Evolutionary conservation across 2,888 invertebrate genomes (phyloP), one percentile per base, ranked within the genome.

Genomic region (Hedychridium roseum): DNA sequence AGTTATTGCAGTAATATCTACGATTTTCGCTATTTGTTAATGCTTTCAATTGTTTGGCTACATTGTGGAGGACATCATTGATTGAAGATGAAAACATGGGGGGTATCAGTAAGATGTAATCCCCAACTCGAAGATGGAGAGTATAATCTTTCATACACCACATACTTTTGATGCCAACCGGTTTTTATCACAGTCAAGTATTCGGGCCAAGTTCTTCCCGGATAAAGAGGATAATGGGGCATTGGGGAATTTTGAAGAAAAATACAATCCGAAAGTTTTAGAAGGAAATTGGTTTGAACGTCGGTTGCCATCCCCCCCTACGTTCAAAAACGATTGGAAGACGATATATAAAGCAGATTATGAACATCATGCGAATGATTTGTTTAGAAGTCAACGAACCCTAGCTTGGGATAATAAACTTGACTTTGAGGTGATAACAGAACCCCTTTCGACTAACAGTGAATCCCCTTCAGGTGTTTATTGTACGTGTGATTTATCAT

Each of bases 321-420:
- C n/a, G n/a, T n/a, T 37, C 7, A 9, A 12, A 4, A 37, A 64
- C 41, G 45, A 64, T 41, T 64, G 60, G 61, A 60, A 28, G 44
- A 50, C 44, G 15, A 28, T 44, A 12, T 58, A 48, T 11, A 28
- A 55, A 34, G 39, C 23, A 18, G 50, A 54, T 50, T 66, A 57
- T 32, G 48, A 48, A 30, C 18, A 31, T 23, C 43, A 32, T 11
- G 7, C 26, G n/a, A 50, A 39, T 21, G 11, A 43, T 27, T 30
- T 28, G 11, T 54, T 43, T 43, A 12, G 41, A 16, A 14, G 39
- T 15, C 40, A 57, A 38, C 40, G 36, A 14, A 18, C 20, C 45
- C n/a, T 17, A 21, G 32, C 31, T 18, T 68, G 84, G 83, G 81
- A 82, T 18, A 75, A 76, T 43, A 71, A 82, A 3, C 57, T 68